Percentiles rank a stretch among this genome's conserved stretches.
phyloP scores from a whole-genome alignment of 2,113 vertebrate genomes.

The Nasalis larvatus region DNA sequence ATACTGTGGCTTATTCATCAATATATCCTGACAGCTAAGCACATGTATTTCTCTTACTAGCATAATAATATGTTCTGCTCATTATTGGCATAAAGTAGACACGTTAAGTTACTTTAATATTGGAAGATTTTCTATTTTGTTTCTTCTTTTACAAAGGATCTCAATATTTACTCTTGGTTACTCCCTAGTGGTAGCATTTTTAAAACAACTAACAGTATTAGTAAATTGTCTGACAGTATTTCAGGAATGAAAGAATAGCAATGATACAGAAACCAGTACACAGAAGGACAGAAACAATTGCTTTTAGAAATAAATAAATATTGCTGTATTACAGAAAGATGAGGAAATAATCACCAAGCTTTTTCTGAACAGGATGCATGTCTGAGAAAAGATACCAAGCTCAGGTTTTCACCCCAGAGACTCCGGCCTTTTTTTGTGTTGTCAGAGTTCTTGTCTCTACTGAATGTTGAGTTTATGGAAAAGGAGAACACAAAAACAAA shows the following conservation, averaged over 20 bases:
- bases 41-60: neutral
- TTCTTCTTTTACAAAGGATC: neutral
- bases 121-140: neutral
- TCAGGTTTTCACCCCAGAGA: neutral
- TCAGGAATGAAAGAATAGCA: neutral
- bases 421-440: neutral
- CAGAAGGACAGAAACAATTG: neutral
- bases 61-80: neutral
- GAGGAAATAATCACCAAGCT: neutral
- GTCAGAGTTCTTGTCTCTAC: neutral
- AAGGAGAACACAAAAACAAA: neutral
- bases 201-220: neutral
- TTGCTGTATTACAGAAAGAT: neutral
- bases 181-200: slow-evolving; percentile 33
- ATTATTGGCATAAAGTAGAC: neutral
- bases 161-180: slow-evolving; percentile 52
- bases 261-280: neutral
- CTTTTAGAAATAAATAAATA: neutral
- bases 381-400: neutral
- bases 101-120: neutral
- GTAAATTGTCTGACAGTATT: slow-evolving; percentile 9
- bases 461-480: neutral
- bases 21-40: neutral
- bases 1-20: neutral
- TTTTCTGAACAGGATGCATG: neutral